phyloP scores from a whole-genome alignment of 2,888 invertebrate genomes.

The Galeopsomyia nigrocyanea region DNA sequence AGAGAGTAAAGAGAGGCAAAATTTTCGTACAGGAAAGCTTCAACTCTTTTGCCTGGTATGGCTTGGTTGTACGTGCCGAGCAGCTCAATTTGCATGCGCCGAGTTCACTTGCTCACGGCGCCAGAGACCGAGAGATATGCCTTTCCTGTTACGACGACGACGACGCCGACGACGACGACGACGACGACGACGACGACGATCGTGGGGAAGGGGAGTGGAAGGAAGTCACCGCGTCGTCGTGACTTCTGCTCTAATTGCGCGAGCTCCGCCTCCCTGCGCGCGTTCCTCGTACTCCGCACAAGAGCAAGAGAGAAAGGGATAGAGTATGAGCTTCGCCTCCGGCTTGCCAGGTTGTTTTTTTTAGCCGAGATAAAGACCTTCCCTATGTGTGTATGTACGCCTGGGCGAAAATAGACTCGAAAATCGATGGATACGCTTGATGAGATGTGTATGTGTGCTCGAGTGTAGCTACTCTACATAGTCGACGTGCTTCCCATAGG shows the following conservation, averaged over 20 bases:
- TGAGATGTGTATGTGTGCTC: neutral
- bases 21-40: constrained; percentile 25
- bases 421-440: constrained; percentile 1
- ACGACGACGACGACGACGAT: constrained; percentile 11
- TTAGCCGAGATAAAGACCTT: constrained; percentile 2
- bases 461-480: neutral
- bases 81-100: constrained; percentile 57
- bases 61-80: constrained; percentile 55
- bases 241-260: constrained; percentile 51
- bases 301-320: neutral
- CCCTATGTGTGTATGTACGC: no score
- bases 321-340: neutral
- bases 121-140: constrained; percentile 56
- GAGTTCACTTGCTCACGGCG: no score
- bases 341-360: constrained; percentile 1
- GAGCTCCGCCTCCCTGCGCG: neutral
- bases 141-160: constrained; percentile 54
- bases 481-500: no score
- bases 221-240: constrained; percentile 34
- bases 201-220: neutral
- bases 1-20: constrained; percentile 5
- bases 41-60: no score
- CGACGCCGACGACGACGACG: constrained; percentile 38
- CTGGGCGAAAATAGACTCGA: constrained; percentile 7
- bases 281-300: neutral